phyloP scores from a whole-genome alignment of 2,113 vertebrate genomes.

The Callithrix jacchus region DNA sequence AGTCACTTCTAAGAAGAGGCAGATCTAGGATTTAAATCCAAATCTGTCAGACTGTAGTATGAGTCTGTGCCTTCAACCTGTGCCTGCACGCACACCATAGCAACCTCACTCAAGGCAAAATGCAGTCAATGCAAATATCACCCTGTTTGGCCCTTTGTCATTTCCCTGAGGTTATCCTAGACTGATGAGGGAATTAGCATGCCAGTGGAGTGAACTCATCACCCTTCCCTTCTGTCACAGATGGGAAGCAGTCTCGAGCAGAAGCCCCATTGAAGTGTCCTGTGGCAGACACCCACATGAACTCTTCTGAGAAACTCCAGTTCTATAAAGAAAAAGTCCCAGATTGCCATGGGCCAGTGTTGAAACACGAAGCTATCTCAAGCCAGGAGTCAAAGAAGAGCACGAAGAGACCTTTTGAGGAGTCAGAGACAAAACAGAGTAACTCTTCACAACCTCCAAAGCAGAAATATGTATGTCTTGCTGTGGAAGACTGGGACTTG shows the following conservation, averaged over 20 bases:
- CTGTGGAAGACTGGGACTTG: conserved; percentile 90
- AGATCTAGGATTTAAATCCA: neutral
- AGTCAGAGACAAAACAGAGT: conserved; percentile 71
- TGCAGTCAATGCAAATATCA: neutral
- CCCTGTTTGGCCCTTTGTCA: neutral
- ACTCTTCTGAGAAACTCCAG: conserved; percentile 85
- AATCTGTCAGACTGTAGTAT: neutral
- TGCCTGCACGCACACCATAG: neutral
- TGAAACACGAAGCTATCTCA: conserved; percentile 49
- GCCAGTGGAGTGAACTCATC: neutral
- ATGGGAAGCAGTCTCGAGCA: conserved; percentile 87
- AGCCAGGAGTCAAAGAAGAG: conserved; percentile 73
- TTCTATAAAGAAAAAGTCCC: conserved; percentile 87
- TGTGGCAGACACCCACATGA: conserved; percentile 67
- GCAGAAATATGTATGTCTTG: conserved; percentile 84
- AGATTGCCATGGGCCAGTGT: conserved; percentile 70
- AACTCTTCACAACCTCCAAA: conserved; percentile 81
- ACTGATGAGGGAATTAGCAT: no score
- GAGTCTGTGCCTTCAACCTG: neutral
- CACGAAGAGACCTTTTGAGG: conserved; percentile 85
- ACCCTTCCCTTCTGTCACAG: conserved; percentile 78
- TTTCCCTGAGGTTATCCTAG: neutral
- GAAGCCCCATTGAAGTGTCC: conserved; percentile 76
- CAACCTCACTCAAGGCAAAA: neutral
- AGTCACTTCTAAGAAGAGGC: neutral